Conservation (phyloP, 2,797 vertebrate species). For the Hydrolagus colliei region DNA sequence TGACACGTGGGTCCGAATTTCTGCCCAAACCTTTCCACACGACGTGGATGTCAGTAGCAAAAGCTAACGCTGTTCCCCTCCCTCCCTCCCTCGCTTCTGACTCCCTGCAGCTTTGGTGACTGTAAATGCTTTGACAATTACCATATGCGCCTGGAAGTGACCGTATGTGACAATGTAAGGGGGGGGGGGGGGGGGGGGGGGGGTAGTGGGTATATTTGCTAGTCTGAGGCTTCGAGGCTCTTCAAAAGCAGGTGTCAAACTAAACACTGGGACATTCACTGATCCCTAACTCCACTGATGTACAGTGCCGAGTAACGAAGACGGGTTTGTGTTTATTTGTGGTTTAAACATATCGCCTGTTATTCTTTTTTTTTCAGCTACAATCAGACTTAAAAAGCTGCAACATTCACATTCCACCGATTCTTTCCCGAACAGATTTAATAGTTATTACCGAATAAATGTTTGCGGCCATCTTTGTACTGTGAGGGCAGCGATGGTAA, state of each 20-base stretch:
- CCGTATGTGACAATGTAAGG: not conserved
- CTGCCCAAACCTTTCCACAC: not conserved
- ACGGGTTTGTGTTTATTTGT: not conserved
- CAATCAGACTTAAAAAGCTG: no score
- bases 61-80: not conserved
- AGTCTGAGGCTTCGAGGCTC: not conserved
- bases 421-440: no score
- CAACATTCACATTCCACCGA: no score
- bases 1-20: not conserved
- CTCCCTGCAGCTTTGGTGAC: not conserved
- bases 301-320: not conserved
- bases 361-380: not conserved
- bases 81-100: not conserved
- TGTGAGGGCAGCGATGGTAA: not conserved
- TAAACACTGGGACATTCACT: not conserved
- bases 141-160: not conserved
- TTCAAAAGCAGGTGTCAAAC: not conserved
- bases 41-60: not conserved
- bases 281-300: not conserved
- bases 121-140: not conserved
- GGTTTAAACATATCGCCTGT: not conserved
- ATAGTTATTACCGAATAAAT: not conserved
- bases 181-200: no score
- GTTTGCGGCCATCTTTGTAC: not conserved
- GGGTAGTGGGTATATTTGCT: not conserved